Percentiles rank a stretch among this genome's conserved stretches.
phyloP scores from a whole-genome alignment of 2,797 vertebrate genomes.

The Sebastes melanostomus region DNA sequence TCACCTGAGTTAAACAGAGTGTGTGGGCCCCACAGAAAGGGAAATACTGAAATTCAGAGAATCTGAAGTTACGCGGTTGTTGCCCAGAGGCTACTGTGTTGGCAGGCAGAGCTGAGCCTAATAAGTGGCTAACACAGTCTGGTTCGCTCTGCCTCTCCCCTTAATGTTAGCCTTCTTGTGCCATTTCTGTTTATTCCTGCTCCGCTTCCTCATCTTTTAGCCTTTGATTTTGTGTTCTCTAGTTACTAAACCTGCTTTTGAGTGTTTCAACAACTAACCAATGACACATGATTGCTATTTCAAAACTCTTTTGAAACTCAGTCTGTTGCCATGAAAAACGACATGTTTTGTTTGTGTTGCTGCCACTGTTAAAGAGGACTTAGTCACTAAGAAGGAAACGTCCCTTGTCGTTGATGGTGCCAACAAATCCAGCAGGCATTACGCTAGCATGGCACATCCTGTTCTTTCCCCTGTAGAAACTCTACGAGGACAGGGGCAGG shows the following conservation, averaged over 20 bases:
- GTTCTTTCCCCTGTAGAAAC: conserved; percentile 28
- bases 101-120: neutral
- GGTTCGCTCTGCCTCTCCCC: neutral
- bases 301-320: neutral
- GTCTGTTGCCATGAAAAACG: neutral
- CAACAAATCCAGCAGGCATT: conserved; percentile 16
- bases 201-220: too few species aligned
- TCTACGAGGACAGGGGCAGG: conserved; percentile 24
- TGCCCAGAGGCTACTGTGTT: neutral
- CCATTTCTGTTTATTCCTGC: neutral
- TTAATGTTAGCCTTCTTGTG: neutral
- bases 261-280: neutral
- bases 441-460: conserved; percentile 41
- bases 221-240: neutral
- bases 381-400: neutral
- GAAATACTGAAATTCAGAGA: neutral
- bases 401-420: conserved; percentile 3
- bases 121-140: neutral
- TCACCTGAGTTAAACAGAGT: neutral
- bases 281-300: neutral
- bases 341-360: neutral
- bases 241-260: neutral
- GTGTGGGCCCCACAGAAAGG: neutral
- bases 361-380: conserved; percentile 10
- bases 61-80: neutral